These are phyloP conservation scores for Glossophaga mutica DNA, from an alignment of 2,797 vertebrate species.

Conservation along the genomic window DNA sequence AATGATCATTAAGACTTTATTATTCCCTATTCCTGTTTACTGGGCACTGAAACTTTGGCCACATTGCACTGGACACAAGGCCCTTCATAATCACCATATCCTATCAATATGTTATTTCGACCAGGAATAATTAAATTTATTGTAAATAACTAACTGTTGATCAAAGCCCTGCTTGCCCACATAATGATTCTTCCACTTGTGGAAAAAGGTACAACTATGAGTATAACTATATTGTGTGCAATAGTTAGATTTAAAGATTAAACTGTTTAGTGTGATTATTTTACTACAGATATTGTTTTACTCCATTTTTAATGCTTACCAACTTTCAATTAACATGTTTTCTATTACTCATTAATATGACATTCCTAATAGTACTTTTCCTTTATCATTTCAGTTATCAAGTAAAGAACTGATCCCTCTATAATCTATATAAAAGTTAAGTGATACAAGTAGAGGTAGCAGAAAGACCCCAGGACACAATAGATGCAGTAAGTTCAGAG, in stretches of 20 bases:
- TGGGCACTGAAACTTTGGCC: conserved; percentile 21
- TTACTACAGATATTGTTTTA: neutral
- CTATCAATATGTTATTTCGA: conserved; percentile 29
- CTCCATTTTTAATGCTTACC: neutral
- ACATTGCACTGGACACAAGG: neutral
- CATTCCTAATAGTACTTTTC: conserved; percentile 12
- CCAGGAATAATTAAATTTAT: conserved; percentile 36
- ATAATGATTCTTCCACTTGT: neutral
- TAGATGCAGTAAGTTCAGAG: neutral
- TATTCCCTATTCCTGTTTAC: neutral
- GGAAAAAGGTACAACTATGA: conserved; percentile 21
- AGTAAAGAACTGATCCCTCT: neutral
- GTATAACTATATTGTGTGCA: neutral
- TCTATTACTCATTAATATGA: conserved; percentile 15
- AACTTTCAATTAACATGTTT: conserved; percentile 3
- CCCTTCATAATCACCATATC: neutral
- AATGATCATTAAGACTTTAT: neutral
- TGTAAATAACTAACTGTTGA: conserved; percentile 44
- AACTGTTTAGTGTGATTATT: neutral
- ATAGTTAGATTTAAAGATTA: conserved; percentile 12
- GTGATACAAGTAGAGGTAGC: neutral
- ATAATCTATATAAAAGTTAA: neutral
- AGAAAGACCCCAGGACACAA: neutral
- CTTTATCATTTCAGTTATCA: conserved; percentile 22
- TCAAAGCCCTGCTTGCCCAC: conserved; percentile 7